A percentile compares a stretch with the other conserved stretches of the same genome.
Evolutionary conservation across 1,140 invertebrate species (phyloP).

Genomic region (Lamellibrachia luymesi): DNA sequence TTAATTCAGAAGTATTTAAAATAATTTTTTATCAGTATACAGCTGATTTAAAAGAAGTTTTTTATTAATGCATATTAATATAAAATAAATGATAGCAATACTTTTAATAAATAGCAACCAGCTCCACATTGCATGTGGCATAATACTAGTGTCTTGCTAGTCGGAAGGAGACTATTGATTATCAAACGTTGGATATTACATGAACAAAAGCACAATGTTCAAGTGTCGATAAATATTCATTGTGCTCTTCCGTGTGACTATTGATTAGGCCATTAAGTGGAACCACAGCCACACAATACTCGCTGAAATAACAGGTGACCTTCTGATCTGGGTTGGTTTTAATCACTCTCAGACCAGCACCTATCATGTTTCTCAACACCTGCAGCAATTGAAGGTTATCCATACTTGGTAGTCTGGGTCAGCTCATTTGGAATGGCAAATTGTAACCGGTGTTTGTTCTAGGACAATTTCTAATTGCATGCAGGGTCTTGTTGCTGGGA

Average conservation of each 20-base stretch:
- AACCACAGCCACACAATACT: not conserved
- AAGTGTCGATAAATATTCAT: constrained; percentile 5
- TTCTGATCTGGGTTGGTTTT: not conserved
- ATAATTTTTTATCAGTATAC: not conserved
- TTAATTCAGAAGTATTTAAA: not conserved
- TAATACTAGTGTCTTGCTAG: not conserved
- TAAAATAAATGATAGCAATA: not conserved
- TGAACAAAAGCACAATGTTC: not conserved
- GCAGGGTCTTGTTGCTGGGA: not conserved
- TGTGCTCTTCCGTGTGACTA: not conserved
- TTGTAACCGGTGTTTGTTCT: not conserved
- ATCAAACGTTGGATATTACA: not conserved
- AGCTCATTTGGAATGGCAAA: not conserved
- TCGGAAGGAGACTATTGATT: not conserved
- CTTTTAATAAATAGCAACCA: not conserved
- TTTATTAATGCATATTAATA: not conserved
- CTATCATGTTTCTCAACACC: not conserved
- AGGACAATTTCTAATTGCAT: not conserved
- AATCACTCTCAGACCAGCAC: not conserved
- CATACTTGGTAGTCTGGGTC: not conserved
- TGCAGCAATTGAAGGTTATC: not conserved
- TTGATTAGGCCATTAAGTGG: not conserved
- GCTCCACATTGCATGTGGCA: not conserved
- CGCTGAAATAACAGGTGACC: not conserved
- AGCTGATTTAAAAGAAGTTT: not conserved